Conservation (phyloP, 2,113 vertebrate species). For the Toxotes jaculatrix region DNA sequence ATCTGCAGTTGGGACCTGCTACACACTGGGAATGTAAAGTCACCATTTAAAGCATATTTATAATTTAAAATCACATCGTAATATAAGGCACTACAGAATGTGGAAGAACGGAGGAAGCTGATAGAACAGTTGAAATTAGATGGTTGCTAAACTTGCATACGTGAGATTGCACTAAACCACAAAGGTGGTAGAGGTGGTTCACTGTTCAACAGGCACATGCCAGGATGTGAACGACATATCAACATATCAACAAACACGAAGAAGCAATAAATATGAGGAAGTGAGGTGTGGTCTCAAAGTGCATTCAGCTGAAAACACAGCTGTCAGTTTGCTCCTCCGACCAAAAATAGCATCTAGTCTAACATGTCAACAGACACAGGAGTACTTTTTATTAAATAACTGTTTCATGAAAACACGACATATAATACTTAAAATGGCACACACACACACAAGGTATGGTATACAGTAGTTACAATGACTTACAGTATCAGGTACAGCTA, state of each 20-base stretch:
- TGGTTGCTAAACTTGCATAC: background rate
- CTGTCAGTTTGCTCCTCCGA: slow-evolving; percentile 17
- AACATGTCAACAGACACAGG: background rate
- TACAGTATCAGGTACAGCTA: background rate
- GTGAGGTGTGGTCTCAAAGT: slow-evolving; percentile 34
- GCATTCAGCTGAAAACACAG: slow-evolving; percentile 43
- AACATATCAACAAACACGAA: background rate
- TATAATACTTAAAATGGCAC: background rate
- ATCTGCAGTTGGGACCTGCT: background rate
- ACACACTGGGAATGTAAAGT: background rate
- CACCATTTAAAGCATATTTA: background rate
- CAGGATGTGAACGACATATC: background rate
- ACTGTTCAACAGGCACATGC: background rate
- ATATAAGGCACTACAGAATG: background rate
- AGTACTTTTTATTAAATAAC: slow-evolving; percentile 56
- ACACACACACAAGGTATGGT: background rate
- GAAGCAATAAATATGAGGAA: slow-evolving; percentile 39
- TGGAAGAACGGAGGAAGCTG: background rate
- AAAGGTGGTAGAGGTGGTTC: slow-evolving; percentile 5
- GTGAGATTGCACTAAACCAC: background rate
- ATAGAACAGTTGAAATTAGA: background rate
- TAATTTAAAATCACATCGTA: too few species aligned
- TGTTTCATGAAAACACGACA: background rate
- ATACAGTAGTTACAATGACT: background rate
- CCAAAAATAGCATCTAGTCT: slow-evolving; percentile 20